Percentiles rank a stretch among this genome's conserved stretches.
These are phyloP conservation scores for Labeo calbasu DNA, from an alignment of 2,797 vertebrate species.

Conservation along the genomic window DNA sequence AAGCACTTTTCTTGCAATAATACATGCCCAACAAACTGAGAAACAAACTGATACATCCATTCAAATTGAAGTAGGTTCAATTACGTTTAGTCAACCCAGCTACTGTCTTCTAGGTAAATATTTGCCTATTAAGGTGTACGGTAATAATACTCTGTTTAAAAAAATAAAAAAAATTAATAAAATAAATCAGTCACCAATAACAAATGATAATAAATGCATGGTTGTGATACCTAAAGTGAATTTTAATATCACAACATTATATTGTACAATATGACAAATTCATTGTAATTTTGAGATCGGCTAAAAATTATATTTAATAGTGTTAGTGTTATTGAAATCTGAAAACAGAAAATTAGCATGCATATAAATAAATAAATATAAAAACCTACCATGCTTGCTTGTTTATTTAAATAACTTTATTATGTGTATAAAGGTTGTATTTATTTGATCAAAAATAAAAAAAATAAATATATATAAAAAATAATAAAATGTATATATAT, in stretches of 20 bases:
- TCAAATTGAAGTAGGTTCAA: not conserved
- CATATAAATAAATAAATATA: too few relatives aligned
- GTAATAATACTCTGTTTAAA: not conserved
- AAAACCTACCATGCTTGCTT: too few relatives aligned
- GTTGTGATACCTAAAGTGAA: not conserved
- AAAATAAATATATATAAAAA: too few relatives aligned
- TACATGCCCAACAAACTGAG: not conserved
- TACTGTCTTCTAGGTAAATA: too few relatives aligned
- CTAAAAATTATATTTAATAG: not conserved
- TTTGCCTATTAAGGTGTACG: not conserved
- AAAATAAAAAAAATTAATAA: too few relatives aligned
- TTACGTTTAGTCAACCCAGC: not conserved
- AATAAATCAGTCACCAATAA: not conserved
- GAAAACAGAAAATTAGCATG: too few relatives aligned
- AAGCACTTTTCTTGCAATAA: not conserved
- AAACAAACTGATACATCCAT: not conserved
- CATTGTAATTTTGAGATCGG: too few relatives aligned
- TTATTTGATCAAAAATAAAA: too few relatives aligned
- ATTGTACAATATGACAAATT: too few relatives aligned
- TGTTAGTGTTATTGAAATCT: not conserved
- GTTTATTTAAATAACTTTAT: too few relatives aligned
- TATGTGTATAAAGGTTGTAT: too few relatives aligned
- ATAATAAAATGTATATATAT: too few relatives aligned
- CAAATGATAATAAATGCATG: not conserved
- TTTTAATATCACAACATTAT: not conserved